phyloP scores from a whole-genome alignment of 2,113 vertebrate species.

The Psilopogon haemacephalus region DNA sequence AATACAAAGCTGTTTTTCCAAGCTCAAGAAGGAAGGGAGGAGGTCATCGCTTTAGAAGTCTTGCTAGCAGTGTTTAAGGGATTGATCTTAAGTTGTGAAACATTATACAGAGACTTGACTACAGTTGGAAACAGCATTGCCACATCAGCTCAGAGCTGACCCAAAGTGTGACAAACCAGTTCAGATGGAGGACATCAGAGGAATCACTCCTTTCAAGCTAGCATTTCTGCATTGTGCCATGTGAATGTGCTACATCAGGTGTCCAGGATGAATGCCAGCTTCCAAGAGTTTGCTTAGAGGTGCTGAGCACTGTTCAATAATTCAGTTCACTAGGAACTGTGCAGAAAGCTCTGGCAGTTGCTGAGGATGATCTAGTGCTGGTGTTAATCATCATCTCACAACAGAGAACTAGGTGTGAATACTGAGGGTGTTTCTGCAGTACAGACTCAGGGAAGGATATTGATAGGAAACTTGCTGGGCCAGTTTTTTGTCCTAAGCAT shows the following conservation, averaged over 20 bases:
- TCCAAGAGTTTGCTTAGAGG: background rate
- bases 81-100: background rate
- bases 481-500: constrained; percentile 3
- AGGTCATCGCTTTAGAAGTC: background rate
- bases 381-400: constrained; percentile 26
- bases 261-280: background rate
- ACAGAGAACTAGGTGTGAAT: constrained; percentile 32
- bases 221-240: background rate
- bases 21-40: background rate
- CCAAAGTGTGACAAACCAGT: rapidly evolving
- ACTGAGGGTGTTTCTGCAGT: constrained; percentile 16
- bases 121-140: background rate
- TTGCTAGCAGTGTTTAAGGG: background rate
- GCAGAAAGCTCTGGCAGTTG: background rate
- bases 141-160: background rate
- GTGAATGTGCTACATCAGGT: background rate
- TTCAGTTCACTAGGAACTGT: background rate
- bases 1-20: background rate
- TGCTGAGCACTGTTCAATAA: background rate
- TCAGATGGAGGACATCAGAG: background rate
- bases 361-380: constrained; percentile 1
- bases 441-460: background rate
- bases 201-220: background rate
- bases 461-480: background rate
- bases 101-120: background rate